Evolutionary conservation across 1,140 invertebrate genomes (phyloP).

Genomic region (Dufourea novaeangliae): DNA sequence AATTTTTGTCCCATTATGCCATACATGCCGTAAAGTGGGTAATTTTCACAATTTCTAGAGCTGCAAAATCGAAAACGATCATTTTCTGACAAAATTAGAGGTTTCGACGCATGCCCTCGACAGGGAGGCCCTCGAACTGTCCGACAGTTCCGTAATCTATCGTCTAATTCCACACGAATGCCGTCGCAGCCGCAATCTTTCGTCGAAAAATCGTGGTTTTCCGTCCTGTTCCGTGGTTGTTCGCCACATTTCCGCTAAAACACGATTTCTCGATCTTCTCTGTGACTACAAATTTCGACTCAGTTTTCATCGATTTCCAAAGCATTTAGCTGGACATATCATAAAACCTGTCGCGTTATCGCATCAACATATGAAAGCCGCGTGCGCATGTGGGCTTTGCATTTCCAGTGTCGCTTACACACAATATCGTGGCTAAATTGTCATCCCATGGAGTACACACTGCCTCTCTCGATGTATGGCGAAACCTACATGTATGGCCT

Average conservation of each 20-base stretch:
- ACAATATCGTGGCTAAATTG: conserved; percentile 27
- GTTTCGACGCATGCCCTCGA: neutral
- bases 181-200: neutral
- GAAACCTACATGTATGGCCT: neutral
- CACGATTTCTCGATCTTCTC: no score
- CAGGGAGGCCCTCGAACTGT: neutral
- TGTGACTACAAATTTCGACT: no score
- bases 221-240: neutral
- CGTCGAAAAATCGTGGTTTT: neutral
- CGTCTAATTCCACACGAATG: neutral
- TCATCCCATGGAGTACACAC: conserved; percentile 12
- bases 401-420: neutral
- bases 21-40: no score
- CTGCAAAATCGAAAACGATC: no score
- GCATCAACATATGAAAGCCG: neutral
- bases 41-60: no score
- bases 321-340: neutral
- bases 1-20: no score
- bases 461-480: neutral
- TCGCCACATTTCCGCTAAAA: neutral
- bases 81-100: neutral
- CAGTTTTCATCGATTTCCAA: no score
- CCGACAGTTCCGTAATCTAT: neutral
- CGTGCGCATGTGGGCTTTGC: neutral
- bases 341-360: neutral